These are phyloP conservation scores for Andrena minutula DNA, from an alignment of 2,888 invertebrate species.

Conservation along the genomic window DNA sequence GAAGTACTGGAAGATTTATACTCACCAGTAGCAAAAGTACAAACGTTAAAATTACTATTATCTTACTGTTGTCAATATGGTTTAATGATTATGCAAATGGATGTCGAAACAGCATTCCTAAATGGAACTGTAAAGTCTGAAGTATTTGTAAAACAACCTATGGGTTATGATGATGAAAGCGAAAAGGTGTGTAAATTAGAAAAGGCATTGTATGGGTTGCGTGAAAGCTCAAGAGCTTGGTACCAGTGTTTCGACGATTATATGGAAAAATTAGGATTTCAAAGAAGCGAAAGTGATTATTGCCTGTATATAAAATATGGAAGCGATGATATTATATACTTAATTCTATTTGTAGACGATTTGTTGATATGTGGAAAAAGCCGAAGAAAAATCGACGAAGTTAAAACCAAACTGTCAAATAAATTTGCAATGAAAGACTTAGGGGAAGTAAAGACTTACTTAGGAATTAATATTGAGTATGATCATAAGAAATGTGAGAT, in stretches of 20 bases:
- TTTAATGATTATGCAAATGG: constrained; percentile 55
- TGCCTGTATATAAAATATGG: constrained; percentile 47
- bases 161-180: constrained; percentile 18
- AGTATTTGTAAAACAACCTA: constrained; percentile 38
- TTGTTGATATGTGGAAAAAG: constrained; percentile 40
- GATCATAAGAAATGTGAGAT: constrained; percentile 18
- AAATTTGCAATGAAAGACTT: constrained; percentile 54
- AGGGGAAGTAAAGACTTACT: constrained; percentile 29
- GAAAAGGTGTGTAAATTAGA: constrained; percentile 27
- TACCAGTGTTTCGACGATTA: constrained; percentile 39
- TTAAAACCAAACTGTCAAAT: constrained; percentile 31
- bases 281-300: constrained; percentile 10
- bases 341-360: constrained; percentile 55
- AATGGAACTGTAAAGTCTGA: constrained; percentile 41
- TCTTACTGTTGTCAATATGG: constrained; percentile 48
- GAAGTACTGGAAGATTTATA: constrained; percentile 55
- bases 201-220: constrained; percentile 43
- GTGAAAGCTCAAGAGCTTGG: constrained; percentile 41
- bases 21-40: constrained; percentile 55
- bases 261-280: constrained; percentile 25
- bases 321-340: constrained; percentile 18
- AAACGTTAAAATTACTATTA: constrained; percentile 60
- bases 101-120: constrained; percentile 57
- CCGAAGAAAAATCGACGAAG: not conserved
- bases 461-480: constrained; percentile 27